phyloP scores from a whole-genome alignment of 2,113 vertebrate genomes.

The Paradisaea rubra region DNA sequence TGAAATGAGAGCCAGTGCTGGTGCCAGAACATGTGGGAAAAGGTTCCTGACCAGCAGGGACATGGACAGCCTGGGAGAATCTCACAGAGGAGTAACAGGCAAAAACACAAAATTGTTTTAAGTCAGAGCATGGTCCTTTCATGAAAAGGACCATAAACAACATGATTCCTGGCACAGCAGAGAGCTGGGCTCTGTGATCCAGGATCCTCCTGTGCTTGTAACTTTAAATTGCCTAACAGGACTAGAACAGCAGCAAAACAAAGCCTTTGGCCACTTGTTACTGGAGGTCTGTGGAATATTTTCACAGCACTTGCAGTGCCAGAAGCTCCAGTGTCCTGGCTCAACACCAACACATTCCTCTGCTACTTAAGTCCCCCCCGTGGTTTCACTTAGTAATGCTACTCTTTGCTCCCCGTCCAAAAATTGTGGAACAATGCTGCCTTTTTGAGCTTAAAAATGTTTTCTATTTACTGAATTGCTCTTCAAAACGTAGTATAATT shows the following conservation, averaged over 20 bases:
- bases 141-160: neutral
- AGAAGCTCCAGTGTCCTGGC: conserved; percentile 57
- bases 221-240: neutral
- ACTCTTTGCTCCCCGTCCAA: conserved; percentile 10
- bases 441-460: conserved; percentile 22
- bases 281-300: conserved; percentile 19
- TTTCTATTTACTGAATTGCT: conserved; percentile 38
- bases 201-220: neutral
- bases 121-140: neutral
- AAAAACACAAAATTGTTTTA: neutral
- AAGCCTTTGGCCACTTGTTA: conserved; percentile 17
- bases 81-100: neutral
- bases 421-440: neutral
- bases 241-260: conserved; percentile 25
- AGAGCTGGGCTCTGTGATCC: neutral
- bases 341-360: conserved; percentile 35
- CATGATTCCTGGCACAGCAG: neutral
- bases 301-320: neutral
- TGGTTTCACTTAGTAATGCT: conserved; percentile 40
- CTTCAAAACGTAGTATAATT: conserved; percentile 27
- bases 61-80: neutral
- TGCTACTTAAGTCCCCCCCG: conserved; percentile 44
- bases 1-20: neutral
- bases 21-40: neutral
- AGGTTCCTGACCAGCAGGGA: neutral